Evolutionary conservation across 2,113 vertebrate species (phyloP).

Genomic region (Myotis yumanensis): DNA sequence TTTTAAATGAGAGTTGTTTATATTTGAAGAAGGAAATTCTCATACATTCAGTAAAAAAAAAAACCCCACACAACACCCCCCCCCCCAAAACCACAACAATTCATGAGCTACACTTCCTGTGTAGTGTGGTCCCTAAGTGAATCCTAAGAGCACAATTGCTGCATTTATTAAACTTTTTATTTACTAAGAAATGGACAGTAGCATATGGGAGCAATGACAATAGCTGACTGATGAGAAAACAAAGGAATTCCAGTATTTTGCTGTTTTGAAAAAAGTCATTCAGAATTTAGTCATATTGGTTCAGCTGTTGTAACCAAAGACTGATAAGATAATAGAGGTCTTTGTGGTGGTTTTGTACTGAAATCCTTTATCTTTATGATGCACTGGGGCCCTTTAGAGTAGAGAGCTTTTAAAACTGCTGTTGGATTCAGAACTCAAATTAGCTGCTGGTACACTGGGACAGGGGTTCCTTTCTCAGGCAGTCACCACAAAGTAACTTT

Average conservation of each 20-base stretch:
- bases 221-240: slow-evolving; percentile 92
- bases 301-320: slow-evolving; percentile 98
- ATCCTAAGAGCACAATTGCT: slow-evolving; percentile 88
- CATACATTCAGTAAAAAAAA: slow-evolving; percentile 65
- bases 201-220: slow-evolving; percentile 93
- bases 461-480: slow-evolving; percentile 81
- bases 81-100: slow-evolving; percentile 32
- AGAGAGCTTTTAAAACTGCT: slow-evolving; percentile 94
- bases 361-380: slow-evolving; percentile 99
- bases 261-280: slow-evolving; percentile 91
- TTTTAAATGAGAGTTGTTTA: slow-evolving; percentile 59
- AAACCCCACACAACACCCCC: background rate
- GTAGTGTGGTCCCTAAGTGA: slow-evolving; percentile 77
- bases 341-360: slow-evolving; percentile 96
- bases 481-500: slow-evolving; percentile 95
- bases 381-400: slow-evolving; percentile 97
- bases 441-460: slow-evolving; percentile 90
- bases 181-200: slow-evolving; percentile 88
- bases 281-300: slow-evolving; percentile 95
- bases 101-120: slow-evolving; percentile 84
- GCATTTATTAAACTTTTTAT: slow-evolving; percentile 93
- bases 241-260: slow-evolving; percentile 95
- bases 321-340: slow-evolving; percentile 95
- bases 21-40: slow-evolving; percentile 48
- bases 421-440: slow-evolving; percentile 96